A percentile compares a stretch with the other conserved stretches of the same genome.
phyloP scores from a whole-genome alignment of 1,140 invertebrate species.

The Trichogramma pretiosum region DNA sequence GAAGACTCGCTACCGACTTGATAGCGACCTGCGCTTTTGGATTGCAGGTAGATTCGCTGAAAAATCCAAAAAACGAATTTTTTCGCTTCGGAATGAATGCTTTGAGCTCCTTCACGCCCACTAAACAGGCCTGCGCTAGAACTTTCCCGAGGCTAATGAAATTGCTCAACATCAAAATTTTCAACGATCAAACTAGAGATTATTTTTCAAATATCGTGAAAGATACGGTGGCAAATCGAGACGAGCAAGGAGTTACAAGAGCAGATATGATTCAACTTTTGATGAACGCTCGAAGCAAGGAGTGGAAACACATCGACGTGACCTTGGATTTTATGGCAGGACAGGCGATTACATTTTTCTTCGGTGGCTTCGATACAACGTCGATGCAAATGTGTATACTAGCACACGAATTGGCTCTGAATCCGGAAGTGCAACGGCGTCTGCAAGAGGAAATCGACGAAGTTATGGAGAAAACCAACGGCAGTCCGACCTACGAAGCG shows the following conservation, averaged over 20 bases:
- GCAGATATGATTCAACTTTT: slow-evolving; percentile 34
- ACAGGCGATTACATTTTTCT: slow-evolving; percentile 37
- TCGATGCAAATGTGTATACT: slow-evolving; percentile 33
- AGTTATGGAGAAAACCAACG: slow-evolving; percentile 17
- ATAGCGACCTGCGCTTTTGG: slow-evolving; percentile 21
- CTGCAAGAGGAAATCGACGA: slow-evolving; percentile 24
- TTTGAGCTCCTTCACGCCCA: not conserved
- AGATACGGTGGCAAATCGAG: slow-evolving; percentile 20
- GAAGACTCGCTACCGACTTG: slow-evolving; percentile 36
- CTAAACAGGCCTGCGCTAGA: not conserved
- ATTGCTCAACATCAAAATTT: not conserved
- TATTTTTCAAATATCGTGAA: slow-evolving; percentile 24
- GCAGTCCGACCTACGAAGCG: slow-evolving; percentile 19
- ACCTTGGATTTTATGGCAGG: slow-evolving; percentile 19
- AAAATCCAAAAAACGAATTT: slow-evolving; percentile 16
- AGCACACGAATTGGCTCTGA: slow-evolving; percentile 10
- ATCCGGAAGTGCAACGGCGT: slow-evolving; percentile 19
- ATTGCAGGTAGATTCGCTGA: slow-evolving; percentile 8
- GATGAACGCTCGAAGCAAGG: slow-evolving; percentile 25
- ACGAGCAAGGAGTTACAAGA: slow-evolving; percentile 21
- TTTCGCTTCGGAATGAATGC: slow-evolving; percentile 5
- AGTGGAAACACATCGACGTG: too few species aligned
- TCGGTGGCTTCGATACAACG: slow-evolving; percentile 37
- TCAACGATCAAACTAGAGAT: slow-evolving; percentile 8
- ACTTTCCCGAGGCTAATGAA: not conserved